These are phyloP conservation scores for Pygoscelis antarcticus DNA, from an alignment of 2,113 vertebrate species.

Conservation along the genomic window DNA sequence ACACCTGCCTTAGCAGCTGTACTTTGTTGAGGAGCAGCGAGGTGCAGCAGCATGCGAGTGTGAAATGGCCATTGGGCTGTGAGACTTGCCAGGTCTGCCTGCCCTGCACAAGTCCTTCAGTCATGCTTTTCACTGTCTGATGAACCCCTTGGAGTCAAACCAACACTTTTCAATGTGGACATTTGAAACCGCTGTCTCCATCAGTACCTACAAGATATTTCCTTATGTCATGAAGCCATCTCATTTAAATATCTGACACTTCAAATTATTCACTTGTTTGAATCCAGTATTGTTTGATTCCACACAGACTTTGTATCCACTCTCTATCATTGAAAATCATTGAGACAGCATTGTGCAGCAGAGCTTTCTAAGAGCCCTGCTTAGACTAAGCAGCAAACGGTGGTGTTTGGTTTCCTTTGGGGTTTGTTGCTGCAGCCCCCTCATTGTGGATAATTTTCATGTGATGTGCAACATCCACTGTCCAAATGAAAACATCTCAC, in stretches of 20 bases:
- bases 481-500: not conserved
- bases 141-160: not conserved
- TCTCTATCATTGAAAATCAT: not conserved
- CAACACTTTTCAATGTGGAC: not conserved
- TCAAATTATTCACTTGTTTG: not conserved
- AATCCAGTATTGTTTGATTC: not conserved
- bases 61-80: not conserved
- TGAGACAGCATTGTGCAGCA: not conserved
- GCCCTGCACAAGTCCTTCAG: not conserved
- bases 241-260: not conserved
- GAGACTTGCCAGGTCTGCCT: not conserved
- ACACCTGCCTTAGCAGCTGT: not conserved
- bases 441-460: not conserved
- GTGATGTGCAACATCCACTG: not conserved
- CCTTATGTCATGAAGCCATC: not conserved
- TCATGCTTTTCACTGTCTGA: not conserved
- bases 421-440: not conserved
- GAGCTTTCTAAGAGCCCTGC: not conserved
- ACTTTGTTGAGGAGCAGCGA: not conserved
- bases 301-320: not conserved
- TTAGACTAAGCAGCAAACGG: not conserved
- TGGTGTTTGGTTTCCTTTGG: not conserved
- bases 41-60: accelerated
- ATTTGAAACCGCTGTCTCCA: not conserved
- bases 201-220: not conserved